These are phyloP conservation scores for Pyxicephalus adspersus DNA, from an alignment of 2,113 vertebrate genomes.

Conservation along the genomic window DNA sequence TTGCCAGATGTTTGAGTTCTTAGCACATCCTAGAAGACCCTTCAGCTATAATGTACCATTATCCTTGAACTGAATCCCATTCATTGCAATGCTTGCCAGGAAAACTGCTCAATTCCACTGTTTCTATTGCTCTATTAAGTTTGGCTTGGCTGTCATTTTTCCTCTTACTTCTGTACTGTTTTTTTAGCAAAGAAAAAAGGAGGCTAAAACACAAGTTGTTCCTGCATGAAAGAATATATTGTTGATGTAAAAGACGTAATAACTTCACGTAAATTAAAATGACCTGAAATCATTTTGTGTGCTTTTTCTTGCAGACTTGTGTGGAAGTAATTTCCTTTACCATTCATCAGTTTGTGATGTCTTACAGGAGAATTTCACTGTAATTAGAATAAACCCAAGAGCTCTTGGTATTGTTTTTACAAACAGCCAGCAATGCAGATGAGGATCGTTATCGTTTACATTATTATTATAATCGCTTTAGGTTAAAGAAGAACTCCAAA, in stretches of 20 bases:
- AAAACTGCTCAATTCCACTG: not conserved
- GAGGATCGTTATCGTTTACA: not conserved
- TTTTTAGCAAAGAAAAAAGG: not conserved
- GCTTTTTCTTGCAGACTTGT: not conserved
- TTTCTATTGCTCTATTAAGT: not conserved
- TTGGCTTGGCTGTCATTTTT: not conserved
- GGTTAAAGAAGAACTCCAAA: no score
- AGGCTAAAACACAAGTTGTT: not conserved
- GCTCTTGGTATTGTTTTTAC: constrained; percentile 13
- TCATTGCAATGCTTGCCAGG: not conserved
- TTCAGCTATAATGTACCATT: constrained; percentile 14
- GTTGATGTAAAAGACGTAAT: constrained; percentile 5
- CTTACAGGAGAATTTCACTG: no score
- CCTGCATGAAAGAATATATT: constrained; percentile 36
- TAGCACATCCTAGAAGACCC: constrained; percentile 18
- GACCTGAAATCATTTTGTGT: constrained; percentile 8
- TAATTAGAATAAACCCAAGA: no score
- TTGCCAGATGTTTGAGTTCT: constrained; percentile 30
- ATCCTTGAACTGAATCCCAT: not conserved
- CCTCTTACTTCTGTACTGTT: not conserved
- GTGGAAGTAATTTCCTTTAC: constrained; percentile 24
- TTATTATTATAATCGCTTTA: not conserved
- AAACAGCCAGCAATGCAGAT: not conserved
- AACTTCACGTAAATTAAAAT: not conserved
- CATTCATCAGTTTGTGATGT: no score